phyloP scores from a whole-genome alignment of 2,797 vertebrate genomes.

The Rousettus madagascariensis region DNA sequence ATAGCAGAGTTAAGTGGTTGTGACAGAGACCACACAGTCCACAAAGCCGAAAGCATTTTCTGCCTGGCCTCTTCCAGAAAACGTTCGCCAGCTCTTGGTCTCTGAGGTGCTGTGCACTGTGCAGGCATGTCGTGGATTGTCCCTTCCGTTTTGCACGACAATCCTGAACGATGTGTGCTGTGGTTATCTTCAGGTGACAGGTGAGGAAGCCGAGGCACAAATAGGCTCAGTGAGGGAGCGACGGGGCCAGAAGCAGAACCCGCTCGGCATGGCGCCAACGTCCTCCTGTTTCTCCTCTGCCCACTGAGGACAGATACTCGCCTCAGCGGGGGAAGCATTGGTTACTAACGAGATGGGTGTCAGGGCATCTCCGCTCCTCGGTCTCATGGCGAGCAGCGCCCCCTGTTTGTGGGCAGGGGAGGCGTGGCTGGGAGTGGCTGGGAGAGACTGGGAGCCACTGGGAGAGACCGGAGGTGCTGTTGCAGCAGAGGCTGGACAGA shows the following conservation, averaged over 20 bases:
- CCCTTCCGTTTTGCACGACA: neutral
- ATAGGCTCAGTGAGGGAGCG: rapidly evolving
- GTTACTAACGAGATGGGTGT: neutral
- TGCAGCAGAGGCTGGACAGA: no score
- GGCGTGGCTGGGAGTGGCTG: neutral
- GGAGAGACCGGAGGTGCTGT: no score
- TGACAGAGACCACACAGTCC: no score
- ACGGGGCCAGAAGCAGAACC: neutral
- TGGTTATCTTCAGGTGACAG: neutral
- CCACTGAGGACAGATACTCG: rapidly evolving
- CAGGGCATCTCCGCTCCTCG: neutral
- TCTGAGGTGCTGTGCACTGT: rapidly evolving
- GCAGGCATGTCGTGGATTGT: rapidly evolving
- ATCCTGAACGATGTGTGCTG: rapidly evolving
- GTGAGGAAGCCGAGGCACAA: neutral
- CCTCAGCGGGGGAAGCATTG: neutral
- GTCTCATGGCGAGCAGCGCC: rapidly evolving
- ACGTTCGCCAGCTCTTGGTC: neutral
- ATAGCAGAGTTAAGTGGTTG: neutral
- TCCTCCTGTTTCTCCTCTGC: rapidly evolving
- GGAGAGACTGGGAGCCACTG: no score
- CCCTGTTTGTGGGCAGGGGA: neutral
- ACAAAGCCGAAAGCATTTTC: neutral
- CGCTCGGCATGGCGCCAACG: neutral
- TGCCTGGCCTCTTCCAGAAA: neutral